Base-by-base conservation (phyloP, 2,113 vertebrate species). In the Zosterops pallidus region DNA sequence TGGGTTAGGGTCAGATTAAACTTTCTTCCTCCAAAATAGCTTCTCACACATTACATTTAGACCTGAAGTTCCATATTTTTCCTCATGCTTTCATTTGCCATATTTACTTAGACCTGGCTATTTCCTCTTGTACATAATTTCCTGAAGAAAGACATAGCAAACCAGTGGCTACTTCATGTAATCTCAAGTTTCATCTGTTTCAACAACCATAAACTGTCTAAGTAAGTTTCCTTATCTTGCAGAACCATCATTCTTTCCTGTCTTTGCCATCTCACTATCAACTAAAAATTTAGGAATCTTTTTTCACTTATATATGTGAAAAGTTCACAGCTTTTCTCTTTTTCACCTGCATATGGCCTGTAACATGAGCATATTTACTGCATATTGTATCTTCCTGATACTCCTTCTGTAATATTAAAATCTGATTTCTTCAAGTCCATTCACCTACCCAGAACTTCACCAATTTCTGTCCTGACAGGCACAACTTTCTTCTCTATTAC, bases 91-190 rank as follows among this genome's bases (percentile, higher is more conserved):
- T 90, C 84, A 80, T 94, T 88, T 72, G 56, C 56, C 83, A 0
- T 91, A 88, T 96, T 92, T 91, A 85, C 79, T 91, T 83, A 94
- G 90, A 74, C 41, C 52, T 77, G 57, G 46, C 55, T 96, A 63
- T 94, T 97, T 95, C 82, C 71, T 93, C 70, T 71, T 82, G 57
- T 55, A 74, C 15, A 20, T 79, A 72, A 96, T 96, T 96, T 96
- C 90, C 90, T 96, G 92, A 85, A 91, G 63, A 59, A 93, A 89
- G 82, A 63, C 59, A 70, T 17, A 59, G 60, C 39, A 91, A 88
- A 90, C 28, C 55, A 77, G 19, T n/a, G 79, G 75, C 82, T 93
- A 55, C 59, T 74, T 94, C 47, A 75, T 62, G 59, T 65, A 89
- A 83, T 90, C 56, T 95, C 50, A 80, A 44, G 4, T 70, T 93